phyloP scores from a whole-genome alignment of 2,113 vertebrate genomes.

The Microtus ochrogaster region DNA sequence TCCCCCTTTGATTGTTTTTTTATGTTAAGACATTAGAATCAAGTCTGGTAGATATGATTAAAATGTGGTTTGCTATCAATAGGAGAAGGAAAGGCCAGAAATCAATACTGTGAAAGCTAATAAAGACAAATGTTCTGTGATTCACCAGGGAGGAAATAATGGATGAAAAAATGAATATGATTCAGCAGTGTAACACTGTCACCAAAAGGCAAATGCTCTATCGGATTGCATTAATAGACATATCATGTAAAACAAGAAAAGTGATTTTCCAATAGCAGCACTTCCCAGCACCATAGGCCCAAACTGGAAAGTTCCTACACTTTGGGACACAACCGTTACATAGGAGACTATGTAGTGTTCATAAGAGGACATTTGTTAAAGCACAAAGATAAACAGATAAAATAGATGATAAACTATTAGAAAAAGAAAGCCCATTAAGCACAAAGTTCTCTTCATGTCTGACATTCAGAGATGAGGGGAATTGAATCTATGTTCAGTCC shows the following conservation, averaged over 20 bases:
- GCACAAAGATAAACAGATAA: not conserved
- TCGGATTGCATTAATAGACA: constrained; percentile 74
- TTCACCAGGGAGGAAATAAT: constrained; percentile 70
- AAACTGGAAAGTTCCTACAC: constrained; percentile 49
- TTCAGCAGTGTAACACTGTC: constrained; percentile 68
- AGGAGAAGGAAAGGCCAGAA: constrained; percentile 38
- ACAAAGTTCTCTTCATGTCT: constrained; percentile 73
- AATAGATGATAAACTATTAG: not conserved
- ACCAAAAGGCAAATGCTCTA: constrained; percentile 76
- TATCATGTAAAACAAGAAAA: constrained; percentile 76
- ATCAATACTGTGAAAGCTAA: constrained; percentile 68
- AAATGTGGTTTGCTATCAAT: constrained; percentile 57
- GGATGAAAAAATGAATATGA: constrained; percentile 78
- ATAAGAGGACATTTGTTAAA: constrained; percentile 63
- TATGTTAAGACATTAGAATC: constrained; percentile 62
- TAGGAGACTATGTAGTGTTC: constrained; percentile 68
- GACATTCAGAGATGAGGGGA: constrained; percentile 73
- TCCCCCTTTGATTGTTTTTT: constrained; percentile 39
- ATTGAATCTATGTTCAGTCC: constrained; percentile 61
- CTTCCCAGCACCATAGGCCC: constrained; percentile 41
- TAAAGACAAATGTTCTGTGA: constrained; percentile 68
- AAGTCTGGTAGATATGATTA: constrained; percentile 64
- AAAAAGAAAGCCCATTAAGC: not conserved
- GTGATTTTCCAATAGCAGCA: constrained; percentile 77
- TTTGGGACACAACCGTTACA: constrained; percentile 50